Conservation (phyloP, 1,140 invertebrate species). For the Drosophila melanogaster region Release_6_plus_ISO1_MT NC_004354.4:18473001-18473500, state of each 20-base stretch:
- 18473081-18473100: constrained; percentile 11
- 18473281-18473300: constrained; percentile 64
- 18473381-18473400: constrained; percentile 69
- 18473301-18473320: constrained; percentile 37
- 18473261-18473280: constrained; percentile 80
- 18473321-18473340: constrained; percentile 69
- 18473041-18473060: constrained; percentile 27
- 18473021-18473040: background rate
- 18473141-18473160: constrained; percentile 20
- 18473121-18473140: constrained; percentile 39
- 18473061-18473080: constrained; percentile 9
- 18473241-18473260: background rate
- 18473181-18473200: constrained; percentile 5
- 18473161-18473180: constrained; percentile 68
- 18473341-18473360: constrained; percentile 70
- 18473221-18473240: constrained; percentile 32
- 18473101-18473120: background rate
- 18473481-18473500: background rate
- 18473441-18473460: background rate
- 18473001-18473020: background rate
- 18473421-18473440: constrained; percentile 53
- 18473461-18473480: no score
- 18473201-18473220: background rate
- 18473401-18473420: constrained; percentile 11
- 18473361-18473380: constrained; percentile 11